Evolutionary conservation across 1,140 invertebrate genomes (phyloP).

Genomic region (Bemisia tabaci): DNA sequence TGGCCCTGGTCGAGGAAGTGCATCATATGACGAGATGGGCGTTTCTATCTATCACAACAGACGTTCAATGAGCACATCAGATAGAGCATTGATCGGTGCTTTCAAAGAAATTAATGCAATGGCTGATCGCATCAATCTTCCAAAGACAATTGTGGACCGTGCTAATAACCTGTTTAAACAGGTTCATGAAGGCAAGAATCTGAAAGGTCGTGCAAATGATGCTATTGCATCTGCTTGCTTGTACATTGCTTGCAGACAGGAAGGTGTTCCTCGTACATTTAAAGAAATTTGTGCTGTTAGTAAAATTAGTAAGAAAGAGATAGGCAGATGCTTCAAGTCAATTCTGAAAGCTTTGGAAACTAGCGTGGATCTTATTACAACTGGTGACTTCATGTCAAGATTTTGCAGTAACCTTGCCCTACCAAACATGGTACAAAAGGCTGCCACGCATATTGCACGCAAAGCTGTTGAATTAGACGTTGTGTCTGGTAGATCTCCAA

Average conservation of each 20-base stretch:
- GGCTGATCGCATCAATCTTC: slow-evolving; percentile 94
- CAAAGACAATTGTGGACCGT: slow-evolving; percentile 86
- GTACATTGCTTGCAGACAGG: slow-evolving; percentile 90
- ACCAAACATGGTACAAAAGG: slow-evolving; percentile 83
- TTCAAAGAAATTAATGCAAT: slow-evolving; percentile 94
- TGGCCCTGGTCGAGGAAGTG: slow-evolving; percentile 74
- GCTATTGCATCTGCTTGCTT: slow-evolving; percentile 97
- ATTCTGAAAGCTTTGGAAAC: slow-evolving; percentile 88
- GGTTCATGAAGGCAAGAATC: slow-evolving; percentile 92
- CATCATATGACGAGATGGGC: slow-evolving; percentile 69
- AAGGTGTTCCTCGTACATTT: slow-evolving; percentile 96
- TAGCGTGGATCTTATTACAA: slow-evolving; percentile 94
- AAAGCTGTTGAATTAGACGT: slow-evolving; percentile 95
- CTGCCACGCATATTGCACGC: slow-evolving; percentile 90
- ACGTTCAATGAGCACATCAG: slow-evolving; percentile 80
- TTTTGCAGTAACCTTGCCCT: slow-evolving; percentile 76
- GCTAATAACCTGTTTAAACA: slow-evolving; percentile 96
- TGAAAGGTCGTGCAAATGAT: slow-evolving; percentile 76
- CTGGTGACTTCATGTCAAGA: slow-evolving; percentile 94
- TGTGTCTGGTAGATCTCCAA: slow-evolving; percentile 95
- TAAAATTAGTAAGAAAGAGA: slow-evolving; percentile 98
- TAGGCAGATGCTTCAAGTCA: slow-evolving; percentile 90
- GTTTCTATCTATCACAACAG: slow-evolving; percentile 87
- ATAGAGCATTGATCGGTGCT: slow-evolving; percentile 86
- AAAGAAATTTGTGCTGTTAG: slow-evolving; percentile 98